Conservation (phyloP, 1,140 invertebrate species). For the Rhizoglyphus robini region DNA sequence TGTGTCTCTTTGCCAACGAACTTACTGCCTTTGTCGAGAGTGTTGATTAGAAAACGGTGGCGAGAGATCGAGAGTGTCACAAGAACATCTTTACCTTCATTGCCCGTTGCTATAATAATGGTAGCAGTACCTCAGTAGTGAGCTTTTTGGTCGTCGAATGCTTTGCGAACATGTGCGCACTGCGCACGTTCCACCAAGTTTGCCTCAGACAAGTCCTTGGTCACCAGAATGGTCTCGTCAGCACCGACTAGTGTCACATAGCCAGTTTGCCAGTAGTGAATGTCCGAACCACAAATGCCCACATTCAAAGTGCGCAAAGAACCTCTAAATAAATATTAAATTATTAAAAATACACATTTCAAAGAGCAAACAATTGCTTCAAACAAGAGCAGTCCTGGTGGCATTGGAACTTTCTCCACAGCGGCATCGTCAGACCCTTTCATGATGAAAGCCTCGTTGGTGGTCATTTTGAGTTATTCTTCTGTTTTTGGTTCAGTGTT, state of each 20-base stretch:
- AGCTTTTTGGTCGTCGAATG: conserved; percentile 43
- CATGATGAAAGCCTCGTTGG: conserved; percentile 15
- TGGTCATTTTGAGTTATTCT: not conserved
- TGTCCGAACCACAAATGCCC: conserved; percentile 91
- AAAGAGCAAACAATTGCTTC: conserved; percentile 18
- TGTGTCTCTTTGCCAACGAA: no score
- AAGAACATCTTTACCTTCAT: no score
- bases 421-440: conserved; percentile 5
- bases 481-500: no score
- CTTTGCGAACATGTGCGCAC: conserved; percentile 44
- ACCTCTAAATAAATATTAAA: conserved; percentile 18
- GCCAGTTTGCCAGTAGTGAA: conserved; percentile 74
- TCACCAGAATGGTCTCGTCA: conserved; percentile 49
- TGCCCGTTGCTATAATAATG: no score
- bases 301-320: conserved; percentile 58
- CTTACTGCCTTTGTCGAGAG: no score
- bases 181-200: conserved; percentile 44
- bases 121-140: no score
- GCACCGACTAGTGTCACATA: conserved; percentile 70
- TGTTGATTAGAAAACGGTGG: no score
- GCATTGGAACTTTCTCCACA: conserved; percentile 18
- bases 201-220: conserved; percentile 36
- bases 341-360: not conserved
- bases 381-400: not conserved
- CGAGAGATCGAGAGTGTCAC: no score